Evolutionary conservation across 2,888 invertebrate species (phyloP).

Genomic region (Tipula helvola): DNA sequence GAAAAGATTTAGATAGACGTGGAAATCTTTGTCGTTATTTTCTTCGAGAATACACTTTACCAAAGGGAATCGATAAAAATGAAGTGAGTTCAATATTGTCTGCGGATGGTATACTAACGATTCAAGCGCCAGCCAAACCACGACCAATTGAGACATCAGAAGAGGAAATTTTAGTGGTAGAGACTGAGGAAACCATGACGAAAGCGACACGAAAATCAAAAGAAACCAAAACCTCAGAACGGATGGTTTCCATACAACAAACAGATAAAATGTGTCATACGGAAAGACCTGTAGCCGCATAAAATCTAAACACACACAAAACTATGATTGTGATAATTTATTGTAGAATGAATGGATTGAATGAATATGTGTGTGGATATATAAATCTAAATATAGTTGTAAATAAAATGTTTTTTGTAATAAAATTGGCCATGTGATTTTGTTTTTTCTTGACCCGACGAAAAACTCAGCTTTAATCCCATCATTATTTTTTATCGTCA

Average conservation of each 20-base stretch:
- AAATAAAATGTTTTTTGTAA: not conserved
- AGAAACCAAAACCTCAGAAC: not conserved
- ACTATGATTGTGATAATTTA: not conserved
- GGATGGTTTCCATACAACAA: not conserved
- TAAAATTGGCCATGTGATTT: not conserved
- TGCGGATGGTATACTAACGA: constrained; percentile 67
- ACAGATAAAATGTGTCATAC: not conserved
- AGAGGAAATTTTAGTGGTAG: constrained; percentile 39
- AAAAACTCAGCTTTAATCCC: not conserved
- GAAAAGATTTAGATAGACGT: constrained; percentile 56
- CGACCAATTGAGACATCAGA: constrained; percentile 26
- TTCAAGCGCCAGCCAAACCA: constrained; percentile 47
- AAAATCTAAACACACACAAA: not conserved
- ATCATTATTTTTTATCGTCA: not conserved
- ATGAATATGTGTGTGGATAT: not conserved
- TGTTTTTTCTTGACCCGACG: not conserved
- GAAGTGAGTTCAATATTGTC: constrained; percentile 64
- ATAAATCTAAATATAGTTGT: not conserved
- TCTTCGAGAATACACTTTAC: constrained; percentile 53
- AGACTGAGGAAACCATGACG: constrained; percentile 30
- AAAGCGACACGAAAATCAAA: not conserved
- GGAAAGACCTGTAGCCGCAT: not conserved
- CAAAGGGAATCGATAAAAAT: constrained; percentile 52
- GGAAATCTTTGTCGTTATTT: constrained; percentile 73
- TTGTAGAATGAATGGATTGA: not conserved